phyloP scores from a whole-genome alignment of 2,888 invertebrate genomes.

The Drosophila pseudotalamancana region DNA sequence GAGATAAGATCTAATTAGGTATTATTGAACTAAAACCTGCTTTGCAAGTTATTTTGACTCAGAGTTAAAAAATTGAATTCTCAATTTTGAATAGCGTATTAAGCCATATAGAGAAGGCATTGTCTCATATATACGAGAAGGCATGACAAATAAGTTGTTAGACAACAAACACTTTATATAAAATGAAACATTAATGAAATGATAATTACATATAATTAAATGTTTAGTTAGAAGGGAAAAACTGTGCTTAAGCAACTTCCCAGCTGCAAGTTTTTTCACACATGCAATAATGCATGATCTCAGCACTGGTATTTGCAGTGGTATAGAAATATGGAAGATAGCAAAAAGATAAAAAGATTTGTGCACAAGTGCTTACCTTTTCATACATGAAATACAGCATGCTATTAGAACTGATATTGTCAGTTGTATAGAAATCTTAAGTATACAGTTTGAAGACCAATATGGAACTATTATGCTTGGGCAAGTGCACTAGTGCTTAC shows the following conservation, averaged over 20 bases:
- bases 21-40: too few relatives aligned
- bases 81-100: background rate
- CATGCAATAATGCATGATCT: background rate
- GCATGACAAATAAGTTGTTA: background rate
- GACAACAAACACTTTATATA: background rate
- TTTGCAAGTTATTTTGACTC: too few relatives aligned
- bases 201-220: background rate
- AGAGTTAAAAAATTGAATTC: background rate
- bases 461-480: background rate
- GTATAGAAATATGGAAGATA: background rate
- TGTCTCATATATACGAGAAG: background rate
- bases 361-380: background rate
- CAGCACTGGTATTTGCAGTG: too few relatives aligned
- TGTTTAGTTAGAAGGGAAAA: too few relatives aligned
- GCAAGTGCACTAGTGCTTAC: background rate
- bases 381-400: constrained; percentile 20
- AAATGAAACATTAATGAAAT: background rate
- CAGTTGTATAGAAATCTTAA: too few relatives aligned
- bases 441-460: background rate
- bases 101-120: background rate
- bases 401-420: constrained; percentile 12
- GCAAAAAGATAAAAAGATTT: background rate
- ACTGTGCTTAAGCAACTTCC: too few relatives aligned
- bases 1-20: too few relatives aligned
- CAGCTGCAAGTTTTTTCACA: too few relatives aligned